Base-by-base conservation (phyloP, 1,140 invertebrate genomes). In the Reticulitermes speratus region DNA sequence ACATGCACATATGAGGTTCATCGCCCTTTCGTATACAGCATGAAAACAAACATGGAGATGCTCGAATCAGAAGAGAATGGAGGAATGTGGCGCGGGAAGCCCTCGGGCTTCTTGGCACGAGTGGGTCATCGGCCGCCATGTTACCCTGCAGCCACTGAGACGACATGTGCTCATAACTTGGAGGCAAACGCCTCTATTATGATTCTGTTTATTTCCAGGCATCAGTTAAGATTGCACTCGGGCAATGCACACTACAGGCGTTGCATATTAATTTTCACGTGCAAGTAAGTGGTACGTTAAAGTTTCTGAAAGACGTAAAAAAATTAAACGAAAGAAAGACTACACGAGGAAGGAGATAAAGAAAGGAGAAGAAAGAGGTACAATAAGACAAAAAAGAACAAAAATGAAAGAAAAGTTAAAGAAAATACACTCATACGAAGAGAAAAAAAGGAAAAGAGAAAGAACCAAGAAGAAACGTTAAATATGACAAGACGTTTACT, bases 81-180 rank as follows among this genome's bases (percentile, higher is more conserved):
- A 16, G 19, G 52, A 55, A 55, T 55, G 52, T 21, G 52, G 52
- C 52, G 52, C 52, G 52, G 5, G 52, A 55, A n/a, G 65, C 65
- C 65, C 65, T n/a, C 65, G 2, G 65, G 65, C 65, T 75, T 30
- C 25, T 75, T 30, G 25, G 65, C 65, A 75, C 65, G 25, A 75
- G 25, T 75, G n/a, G 65, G 65, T 75, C 65, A 75, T 75, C 65
- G 65, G 65, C 65, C 65, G 65, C 65, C 65, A 75, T 75, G 65
- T 55, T 55, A 12, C 25, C 65, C 25, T 25, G 65, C 65, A 14
- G 65, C 14, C 52, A 55, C 19, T 5, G 25, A 30, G 65, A 75
- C 25, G 25, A 75, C 65, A 75, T 75, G 25, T 30, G 65, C 25
- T 75, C 65, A 14, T 75, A 30, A 30, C n/a, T 75, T 75, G 11